A percentile compares a stretch with the other conserved stretches of the same genome.
These are phyloP conservation scores for Pelusios castaneus DNA, from an alignment of 2,113 vertebrate species.

Conservation along the genomic window DNA sequence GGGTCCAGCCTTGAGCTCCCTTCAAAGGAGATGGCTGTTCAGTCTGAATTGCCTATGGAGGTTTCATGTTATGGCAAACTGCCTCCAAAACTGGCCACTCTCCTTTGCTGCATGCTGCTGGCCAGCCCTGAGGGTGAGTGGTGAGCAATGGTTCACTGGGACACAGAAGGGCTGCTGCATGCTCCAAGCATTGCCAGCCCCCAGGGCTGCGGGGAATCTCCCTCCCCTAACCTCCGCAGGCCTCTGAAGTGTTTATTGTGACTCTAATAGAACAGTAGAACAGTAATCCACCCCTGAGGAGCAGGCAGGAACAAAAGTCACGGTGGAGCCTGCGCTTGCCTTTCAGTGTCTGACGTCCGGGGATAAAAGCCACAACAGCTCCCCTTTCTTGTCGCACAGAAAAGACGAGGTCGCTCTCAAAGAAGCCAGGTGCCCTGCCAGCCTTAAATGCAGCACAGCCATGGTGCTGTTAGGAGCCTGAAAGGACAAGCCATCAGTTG, in stretches of 20 bases:
- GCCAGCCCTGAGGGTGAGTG: not conserved
- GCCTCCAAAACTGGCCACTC: accelerated
- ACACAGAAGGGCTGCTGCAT: not conserved
- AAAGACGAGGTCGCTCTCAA: not conserved
- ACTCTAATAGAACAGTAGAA: not conserved
- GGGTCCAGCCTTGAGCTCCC: not conserved
- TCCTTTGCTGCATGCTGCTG: not conserved
- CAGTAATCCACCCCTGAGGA: not conserved
- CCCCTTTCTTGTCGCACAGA: not conserved
- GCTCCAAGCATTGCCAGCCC: not conserved
- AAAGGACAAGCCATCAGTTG: not conserved
- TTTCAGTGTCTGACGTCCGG: not conserved
- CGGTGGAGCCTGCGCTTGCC: not conserved
- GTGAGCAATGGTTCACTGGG: not conserved
- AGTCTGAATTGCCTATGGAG: not conserved
- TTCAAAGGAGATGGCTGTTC: not conserved
- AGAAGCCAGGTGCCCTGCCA: not conserved
- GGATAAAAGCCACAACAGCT: not conserved
- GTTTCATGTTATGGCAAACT: not conserved
- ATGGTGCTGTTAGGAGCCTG: not conserved
- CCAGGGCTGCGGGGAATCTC: not conserved
- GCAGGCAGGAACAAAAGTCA: not conserved
- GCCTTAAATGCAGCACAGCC: not conserved
- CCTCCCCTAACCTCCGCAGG: not conserved
- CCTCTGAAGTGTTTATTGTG: not conserved